A percentile compares a stretch with the other conserved stretches of the same genome.
Conservation (phyloP, 1,140 invertebrate species). For the Rhopalosiphum padi region DNA sequence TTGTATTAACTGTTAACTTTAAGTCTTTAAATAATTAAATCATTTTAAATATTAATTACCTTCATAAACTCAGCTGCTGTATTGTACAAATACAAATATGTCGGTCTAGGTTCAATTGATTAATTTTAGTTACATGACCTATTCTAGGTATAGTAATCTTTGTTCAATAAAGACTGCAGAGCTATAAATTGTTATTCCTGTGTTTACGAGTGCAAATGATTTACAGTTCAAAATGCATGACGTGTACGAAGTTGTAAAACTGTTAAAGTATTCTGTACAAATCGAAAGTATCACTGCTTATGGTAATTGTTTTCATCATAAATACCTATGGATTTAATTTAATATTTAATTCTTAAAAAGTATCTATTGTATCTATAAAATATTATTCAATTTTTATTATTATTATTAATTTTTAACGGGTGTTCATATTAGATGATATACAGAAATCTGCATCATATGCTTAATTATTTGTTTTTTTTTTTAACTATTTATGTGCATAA, state of each 20-base stretch:
- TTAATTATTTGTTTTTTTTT: too few species aligned
- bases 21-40: neutral
- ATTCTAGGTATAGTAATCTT: neutral
- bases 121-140: neutral
- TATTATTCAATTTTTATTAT: neutral
- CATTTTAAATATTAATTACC: neutral
- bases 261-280: slow-evolving; percentile 84
- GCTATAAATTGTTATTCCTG: neutral
- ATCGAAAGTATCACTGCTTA: slow-evolving; percentile 91
- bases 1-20: too few species aligned
- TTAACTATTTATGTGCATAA: too few species aligned
- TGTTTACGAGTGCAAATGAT: neutral
- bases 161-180: neutral
- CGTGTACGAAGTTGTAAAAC: slow-evolving; percentile 79
- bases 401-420: too few species aligned
- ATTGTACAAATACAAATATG: neutral
- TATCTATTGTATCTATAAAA: neutral
- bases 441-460: too few species aligned
- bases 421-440: too few species aligned
- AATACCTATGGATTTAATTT: neutral
- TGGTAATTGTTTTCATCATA: slow-evolving; percentile 68
- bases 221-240: slow-evolving; percentile 76
- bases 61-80: neutral
- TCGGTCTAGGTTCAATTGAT: neutral
- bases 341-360: neutral